Conservation (phyloP, 2,113 vertebrate genomes). For the Zootoca vivipara region DNA sequence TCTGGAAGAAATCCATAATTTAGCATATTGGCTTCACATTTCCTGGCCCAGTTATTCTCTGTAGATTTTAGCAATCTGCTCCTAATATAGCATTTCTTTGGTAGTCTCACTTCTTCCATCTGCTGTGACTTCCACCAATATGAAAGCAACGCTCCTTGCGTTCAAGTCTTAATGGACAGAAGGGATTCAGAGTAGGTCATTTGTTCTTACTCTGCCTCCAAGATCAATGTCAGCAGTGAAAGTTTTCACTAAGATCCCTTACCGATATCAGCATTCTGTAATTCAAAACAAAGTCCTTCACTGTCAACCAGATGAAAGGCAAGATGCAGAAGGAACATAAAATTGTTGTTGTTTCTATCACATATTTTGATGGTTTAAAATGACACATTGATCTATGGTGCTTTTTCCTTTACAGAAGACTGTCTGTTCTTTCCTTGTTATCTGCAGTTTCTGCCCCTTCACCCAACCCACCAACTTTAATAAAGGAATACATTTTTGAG, state of each 20-base stretch:
- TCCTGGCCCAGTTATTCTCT: not conserved
- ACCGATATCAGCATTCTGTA: no score
- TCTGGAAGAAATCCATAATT: not conserved
- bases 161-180: not conserved
- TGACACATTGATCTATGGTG: not conserved
- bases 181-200: no score
- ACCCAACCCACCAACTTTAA: no score
- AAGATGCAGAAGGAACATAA: not conserved
- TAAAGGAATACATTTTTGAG: no score
- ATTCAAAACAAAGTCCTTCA: not conserved
- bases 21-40: not conserved
- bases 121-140: not conserved
- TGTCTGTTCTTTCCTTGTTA: no score
- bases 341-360: not conserved
- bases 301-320: not conserved
- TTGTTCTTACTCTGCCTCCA: no score
- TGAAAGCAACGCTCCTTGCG: not conserved
- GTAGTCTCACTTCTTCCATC: not conserved
- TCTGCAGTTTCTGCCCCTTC: no score
- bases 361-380: no score
- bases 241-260: no score
- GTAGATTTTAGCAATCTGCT: not conserved
- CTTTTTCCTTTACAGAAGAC: not conserved
- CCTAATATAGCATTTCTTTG: conserved; percentile 1
- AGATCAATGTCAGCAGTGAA: no score